Evolutionary conservation across 2,888 invertebrate genomes (phyloP).

Genomic region (Spicauda simplicius): DNA sequence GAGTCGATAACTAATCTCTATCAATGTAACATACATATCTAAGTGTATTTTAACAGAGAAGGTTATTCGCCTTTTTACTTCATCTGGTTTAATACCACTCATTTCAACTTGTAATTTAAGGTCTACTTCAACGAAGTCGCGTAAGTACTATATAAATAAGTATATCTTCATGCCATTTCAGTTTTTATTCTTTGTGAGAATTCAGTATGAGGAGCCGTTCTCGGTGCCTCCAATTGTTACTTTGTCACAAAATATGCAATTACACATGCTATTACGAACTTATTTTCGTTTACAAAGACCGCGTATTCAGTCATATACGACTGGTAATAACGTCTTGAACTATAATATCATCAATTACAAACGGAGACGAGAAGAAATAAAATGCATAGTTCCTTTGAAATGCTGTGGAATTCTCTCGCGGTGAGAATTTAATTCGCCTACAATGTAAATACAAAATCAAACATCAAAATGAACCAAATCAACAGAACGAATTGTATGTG

Average conservation of each 20-base stretch:
- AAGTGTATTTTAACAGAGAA: no score
- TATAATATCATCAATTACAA: constrained; percentile 14
- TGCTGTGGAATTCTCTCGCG: neutral
- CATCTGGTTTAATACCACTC: no score
- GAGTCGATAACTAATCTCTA: no score
- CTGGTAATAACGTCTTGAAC: constrained; percentile 8
- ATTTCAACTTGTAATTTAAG: no score
- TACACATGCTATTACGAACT: neutral
- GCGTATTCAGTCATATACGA: neutral
- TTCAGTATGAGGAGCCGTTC: neutral
- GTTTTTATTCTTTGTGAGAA: neutral
- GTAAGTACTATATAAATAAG: neutral
- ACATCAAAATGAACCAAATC: neutral
- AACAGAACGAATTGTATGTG: no score
- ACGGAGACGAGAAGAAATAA: neutral
- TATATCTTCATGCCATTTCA: neutral
- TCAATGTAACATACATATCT: no score
- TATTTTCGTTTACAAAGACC: constrained; percentile 3
- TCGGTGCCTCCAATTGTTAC: neutral
- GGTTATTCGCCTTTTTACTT: no score
- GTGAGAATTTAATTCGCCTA: neutral
- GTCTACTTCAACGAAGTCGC: no score
- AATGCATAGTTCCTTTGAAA: neutral
- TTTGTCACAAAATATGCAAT: constrained; percentile 14
- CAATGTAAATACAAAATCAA: neutral